These are phyloP conservation scores for Dryoscopus gambensis DNA, from an alignment of 2,113 vertebrate genomes.

Conservation along the genomic window DNA sequence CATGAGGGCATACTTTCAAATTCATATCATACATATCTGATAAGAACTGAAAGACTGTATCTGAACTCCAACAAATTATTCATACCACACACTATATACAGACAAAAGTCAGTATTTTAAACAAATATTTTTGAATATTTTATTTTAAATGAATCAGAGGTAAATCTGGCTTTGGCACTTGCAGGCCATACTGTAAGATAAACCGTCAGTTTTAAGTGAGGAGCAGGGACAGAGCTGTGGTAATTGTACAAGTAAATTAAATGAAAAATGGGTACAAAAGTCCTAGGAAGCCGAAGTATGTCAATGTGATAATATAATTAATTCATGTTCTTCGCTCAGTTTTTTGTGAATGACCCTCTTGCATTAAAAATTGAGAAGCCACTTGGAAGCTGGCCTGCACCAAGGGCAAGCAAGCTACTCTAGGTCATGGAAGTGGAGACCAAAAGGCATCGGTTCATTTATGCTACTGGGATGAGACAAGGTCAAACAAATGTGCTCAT, in stretches of 20 bases:
- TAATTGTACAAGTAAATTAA: neutral
- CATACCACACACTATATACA: conserved; percentile 1
- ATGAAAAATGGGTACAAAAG: neutral
- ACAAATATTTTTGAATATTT: conserved; percentile 42
- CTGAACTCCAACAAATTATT: conserved; percentile 53
- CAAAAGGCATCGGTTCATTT: neutral
- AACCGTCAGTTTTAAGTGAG: neutral
- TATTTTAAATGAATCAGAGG: neutral
- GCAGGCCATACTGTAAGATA: neutral
- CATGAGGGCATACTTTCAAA: conserved; percentile 38
- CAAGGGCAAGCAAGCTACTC: neutral
- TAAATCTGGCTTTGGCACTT: neutral
- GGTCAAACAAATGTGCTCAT: neutral
- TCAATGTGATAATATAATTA: neutral
- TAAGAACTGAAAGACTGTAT: conserved; percentile 28
- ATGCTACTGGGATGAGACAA: neutral
- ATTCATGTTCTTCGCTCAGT: neutral
- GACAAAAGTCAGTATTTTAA: conserved; percentile 33
- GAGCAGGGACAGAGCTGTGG: neutral
- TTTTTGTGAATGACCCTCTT: neutral
- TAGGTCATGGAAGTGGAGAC: neutral
- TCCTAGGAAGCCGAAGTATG: neutral
- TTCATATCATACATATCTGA: conserved; percentile 37
- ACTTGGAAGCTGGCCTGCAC: neutral
- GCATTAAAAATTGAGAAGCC: neutral